Percentiles rank a stretch among this genome's conserved stretches.
phyloP scores from a whole-genome alignment of 2,797 vertebrate species.

The Rhinoraja longicauda region DNA sequence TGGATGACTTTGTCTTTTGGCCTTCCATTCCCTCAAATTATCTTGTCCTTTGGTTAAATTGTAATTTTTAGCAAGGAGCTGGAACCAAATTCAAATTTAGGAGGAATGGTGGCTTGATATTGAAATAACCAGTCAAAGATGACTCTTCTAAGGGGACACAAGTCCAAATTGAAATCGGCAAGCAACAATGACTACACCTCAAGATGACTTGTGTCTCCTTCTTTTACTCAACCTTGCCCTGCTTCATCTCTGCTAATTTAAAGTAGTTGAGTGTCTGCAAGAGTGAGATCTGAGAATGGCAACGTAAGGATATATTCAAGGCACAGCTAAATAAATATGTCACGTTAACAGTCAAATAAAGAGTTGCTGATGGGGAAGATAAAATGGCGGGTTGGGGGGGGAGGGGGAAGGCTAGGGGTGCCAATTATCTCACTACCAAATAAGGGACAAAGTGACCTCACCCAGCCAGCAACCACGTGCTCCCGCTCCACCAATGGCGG shows the following conservation, averaged over 20 bases:
- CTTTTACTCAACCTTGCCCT: neutral
- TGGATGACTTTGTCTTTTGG: neutral
- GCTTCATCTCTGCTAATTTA: neutral
- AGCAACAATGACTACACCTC: neutral
- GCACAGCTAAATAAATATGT: too few species aligned
- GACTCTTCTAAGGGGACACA: neutral
- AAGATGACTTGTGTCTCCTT: too few species aligned
- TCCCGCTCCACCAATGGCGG: too few species aligned
- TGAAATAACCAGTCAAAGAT: neutral
- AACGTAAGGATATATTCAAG: neutral
- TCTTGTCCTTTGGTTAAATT: neutral
- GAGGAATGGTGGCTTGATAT: neutral
- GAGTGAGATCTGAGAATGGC: neutral
- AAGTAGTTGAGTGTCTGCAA: neutral
- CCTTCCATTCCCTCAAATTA: neutral
- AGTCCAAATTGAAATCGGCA: neutral
- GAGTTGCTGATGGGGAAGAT: too few species aligned
- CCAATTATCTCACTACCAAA: too few species aligned
- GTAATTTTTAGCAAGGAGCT: neutral
- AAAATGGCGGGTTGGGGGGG: too few species aligned
- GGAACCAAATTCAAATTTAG: neutral
- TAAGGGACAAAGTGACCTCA: too few species aligned
- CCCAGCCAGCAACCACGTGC: too few species aligned
- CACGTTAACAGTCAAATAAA: too few species aligned
- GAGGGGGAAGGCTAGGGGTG: too few species aligned